These are phyloP conservation scores for Tauraco erythrolophus DNA, from an alignment of 2,113 vertebrate genomes.

Conservation along the genomic window DNA sequence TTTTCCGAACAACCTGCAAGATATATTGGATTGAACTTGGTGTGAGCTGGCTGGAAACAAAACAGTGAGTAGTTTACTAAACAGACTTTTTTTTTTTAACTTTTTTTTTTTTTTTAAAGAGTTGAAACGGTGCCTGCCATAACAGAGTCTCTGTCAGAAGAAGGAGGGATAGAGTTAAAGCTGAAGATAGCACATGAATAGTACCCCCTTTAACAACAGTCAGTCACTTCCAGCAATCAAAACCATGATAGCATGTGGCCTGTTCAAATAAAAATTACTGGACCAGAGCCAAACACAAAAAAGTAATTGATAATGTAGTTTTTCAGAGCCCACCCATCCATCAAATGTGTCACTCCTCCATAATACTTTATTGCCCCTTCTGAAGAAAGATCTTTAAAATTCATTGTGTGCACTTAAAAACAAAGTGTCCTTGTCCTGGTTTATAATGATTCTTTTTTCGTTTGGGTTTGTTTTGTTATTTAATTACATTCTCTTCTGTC, in stretches of 20 bases:
- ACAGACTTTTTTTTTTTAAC: background rate
- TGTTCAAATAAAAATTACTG: constrained; percentile 80
- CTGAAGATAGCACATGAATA: constrained; percentile 58
- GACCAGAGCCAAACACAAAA: constrained; percentile 71
- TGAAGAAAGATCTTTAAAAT: constrained; percentile 78
- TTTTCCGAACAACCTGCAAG: constrained; percentile 35
- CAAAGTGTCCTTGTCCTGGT: constrained; percentile 72
- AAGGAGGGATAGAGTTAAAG: constrained; percentile 9
- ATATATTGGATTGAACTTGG: background rate
- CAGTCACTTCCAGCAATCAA: constrained; percentile 74
- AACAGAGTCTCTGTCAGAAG: constrained; percentile 46
- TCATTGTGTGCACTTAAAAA: constrained; percentile 75
- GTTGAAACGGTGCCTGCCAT: constrained; percentile 31
- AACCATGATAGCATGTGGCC: constrained; percentile 66
- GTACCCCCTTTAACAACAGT: constrained; percentile 61
- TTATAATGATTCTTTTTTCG: constrained; percentile 74
- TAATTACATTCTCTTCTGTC: constrained; percentile 73
- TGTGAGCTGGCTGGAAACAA: constrained; percentile 55
- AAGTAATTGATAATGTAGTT: constrained; percentile 78
- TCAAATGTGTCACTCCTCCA: constrained; percentile 73
- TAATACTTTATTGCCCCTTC: constrained; percentile 76
- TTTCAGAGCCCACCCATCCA: constrained; percentile 71
- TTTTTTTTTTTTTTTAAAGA: background rate
- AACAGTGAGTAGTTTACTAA: constrained; percentile 40
- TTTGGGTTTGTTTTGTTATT: constrained; percentile 75